A percentile compares a stretch with the other conserved stretches of the same genome.
Evolutionary conservation across 1,140 invertebrate genomes (phyloP).

Genomic region (Daktulosphaira vitifoliae): DNA sequence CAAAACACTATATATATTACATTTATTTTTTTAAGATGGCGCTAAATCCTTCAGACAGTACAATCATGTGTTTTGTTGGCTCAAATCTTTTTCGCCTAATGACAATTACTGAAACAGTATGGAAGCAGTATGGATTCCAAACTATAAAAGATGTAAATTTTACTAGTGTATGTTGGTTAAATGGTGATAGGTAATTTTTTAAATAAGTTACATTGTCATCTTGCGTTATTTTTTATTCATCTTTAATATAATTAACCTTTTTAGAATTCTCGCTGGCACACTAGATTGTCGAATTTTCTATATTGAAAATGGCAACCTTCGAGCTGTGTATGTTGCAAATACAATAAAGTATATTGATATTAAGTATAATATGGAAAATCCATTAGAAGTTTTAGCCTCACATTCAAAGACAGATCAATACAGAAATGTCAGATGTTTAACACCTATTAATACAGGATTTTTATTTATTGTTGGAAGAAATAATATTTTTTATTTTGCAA

Average conservation of each 20-base stretch:
- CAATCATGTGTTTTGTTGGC: constrained; percentile 64
- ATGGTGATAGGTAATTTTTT: constrained; percentile 49
- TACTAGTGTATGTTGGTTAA: constrained; percentile 60
- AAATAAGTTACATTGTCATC: too few relatives aligned
- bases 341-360: constrained; percentile 27
- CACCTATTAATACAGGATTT: not conserved
- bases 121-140: constrained; percentile 72
- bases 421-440: not conserved
- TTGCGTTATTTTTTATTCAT: too few relatives aligned
- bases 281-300: constrained; percentile 60
- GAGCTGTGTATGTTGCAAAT: constrained; percentile 50
- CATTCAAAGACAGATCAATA: not conserved
- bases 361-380: not conserved
- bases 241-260: too few relatives aligned
- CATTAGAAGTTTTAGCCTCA: not conserved
- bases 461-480: not conserved
- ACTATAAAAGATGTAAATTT: constrained; percentile 67
- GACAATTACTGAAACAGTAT: constrained; percentile 63
- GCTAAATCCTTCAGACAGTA: constrained; percentile 68
- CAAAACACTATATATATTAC: too few relatives aligned
- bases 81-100: constrained; percentile 65
- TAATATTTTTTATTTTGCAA: too few relatives aligned
- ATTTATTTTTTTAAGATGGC: constrained; percentile 46
- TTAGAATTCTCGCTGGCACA: constrained; percentile 65
- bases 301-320: constrained; percentile 70